Base-by-base conservation (phyloP, 1,140 invertebrate species). In the Caenorhabditis tropicalis region DNA sequence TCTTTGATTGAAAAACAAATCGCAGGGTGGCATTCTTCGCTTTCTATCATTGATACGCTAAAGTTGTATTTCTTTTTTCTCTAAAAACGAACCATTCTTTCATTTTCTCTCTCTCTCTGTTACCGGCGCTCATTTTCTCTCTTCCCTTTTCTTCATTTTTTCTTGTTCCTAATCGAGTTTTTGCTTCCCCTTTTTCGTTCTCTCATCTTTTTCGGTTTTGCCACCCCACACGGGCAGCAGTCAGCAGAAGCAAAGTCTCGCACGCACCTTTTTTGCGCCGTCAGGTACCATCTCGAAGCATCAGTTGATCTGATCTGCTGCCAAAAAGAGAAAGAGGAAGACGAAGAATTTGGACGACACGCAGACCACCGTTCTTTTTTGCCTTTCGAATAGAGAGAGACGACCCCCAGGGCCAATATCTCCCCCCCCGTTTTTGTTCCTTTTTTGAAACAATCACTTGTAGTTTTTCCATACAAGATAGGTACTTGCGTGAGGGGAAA, bases 121-220 rank as follows among this genome's bases (percentile, higher is more conserved):
- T 31, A 43, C 19, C 19, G 7, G 10, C 33, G 29, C 65, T 43
- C 36, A 56, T 27, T n/a, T 12, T 74, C 36, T 15, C 21, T 33
- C 12, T 33, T n/a, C 19, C 10, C 12, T 24, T 43, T 43, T n/a
- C 10, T 74, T 24, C 36, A 12, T 74, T 74, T 56, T 43, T 74
- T 74, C 65, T 74, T 74, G 65, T 74, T 74, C 65, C 65, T 74
- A 43, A 74, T 74, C 65, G 65, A 74, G 65, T 74, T 74, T 74
- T 39, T 56, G 21, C n/a, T 65, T 33, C 58, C 29, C 3, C 16
- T 51, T 15, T 12, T 65, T 74, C 65, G 39, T 36, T 16, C 12
- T 21, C 24, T 36, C 12, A n/a, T 43, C 7, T 24, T n/a, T 43
- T 10, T 24, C 10, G 29, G 15, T 33, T 65, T 74, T 74, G 65